Conservation (phyloP, 35 echinoderm and acorn worm species). For the Holothuria glaberrima region DNA sequence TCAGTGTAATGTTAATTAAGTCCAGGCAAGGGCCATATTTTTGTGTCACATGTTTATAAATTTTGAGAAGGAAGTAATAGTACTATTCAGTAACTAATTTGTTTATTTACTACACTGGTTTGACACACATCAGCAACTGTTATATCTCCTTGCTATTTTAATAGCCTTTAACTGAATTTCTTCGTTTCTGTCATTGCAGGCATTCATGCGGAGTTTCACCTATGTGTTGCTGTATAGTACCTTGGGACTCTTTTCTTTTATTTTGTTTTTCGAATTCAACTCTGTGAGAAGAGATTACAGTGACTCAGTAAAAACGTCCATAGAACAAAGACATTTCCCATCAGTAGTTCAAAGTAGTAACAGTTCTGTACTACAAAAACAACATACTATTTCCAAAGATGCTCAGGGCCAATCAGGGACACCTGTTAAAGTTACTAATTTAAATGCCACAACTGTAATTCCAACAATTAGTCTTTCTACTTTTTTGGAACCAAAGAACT, state of each 20-base stretch:
- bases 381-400: not conserved
- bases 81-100: too few species aligned
- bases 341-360: not conserved
- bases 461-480: constrained; percentile 53
- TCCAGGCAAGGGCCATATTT: too few species aligned
- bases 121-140: too few species aligned
- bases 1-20: too few species aligned
- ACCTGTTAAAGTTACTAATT: too few species aligned
- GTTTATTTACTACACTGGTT: too few species aligned
- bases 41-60: too few species aligned
- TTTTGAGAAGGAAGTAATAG: too few species aligned
- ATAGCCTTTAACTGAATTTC: not conserved
- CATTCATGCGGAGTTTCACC: constrained; percentile 15
- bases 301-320: too few species aligned
- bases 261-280: not conserved
- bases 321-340: too few species aligned
- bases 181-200: not conserved
- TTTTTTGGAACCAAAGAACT: constrained; percentile 53
- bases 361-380: not conserved
- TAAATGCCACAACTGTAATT: constrained; percentile 26
- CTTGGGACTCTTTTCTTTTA: constrained; percentile 20
- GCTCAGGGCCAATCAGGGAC: too few species aligned
- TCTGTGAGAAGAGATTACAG: not conserved
- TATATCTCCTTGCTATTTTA: too few species aligned
- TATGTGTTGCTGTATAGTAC: constrained; percentile 15